A percentile compares a stretch with the other conserved stretches of the same genome.
These are phyloP conservation scores for Gila robusta DNA, from an alignment of 2,797 vertebrate genomes.

Conservation along the genomic window DNA sequence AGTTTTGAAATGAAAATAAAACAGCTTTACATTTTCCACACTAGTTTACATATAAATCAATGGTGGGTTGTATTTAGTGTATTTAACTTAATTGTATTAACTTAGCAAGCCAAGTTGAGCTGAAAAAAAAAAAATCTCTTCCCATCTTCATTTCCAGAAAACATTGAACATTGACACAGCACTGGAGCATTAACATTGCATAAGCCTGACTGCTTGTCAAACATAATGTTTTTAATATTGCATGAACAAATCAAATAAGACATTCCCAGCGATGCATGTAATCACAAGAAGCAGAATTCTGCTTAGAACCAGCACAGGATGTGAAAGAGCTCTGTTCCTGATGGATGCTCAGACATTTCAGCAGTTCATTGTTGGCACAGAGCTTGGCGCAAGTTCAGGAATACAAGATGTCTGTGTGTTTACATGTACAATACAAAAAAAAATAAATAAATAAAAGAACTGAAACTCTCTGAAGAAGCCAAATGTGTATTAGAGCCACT, in stretches of 20 bases:
- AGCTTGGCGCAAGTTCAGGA: constrained; percentile 28
- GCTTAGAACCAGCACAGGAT: constrained; percentile 11
- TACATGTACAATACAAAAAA: constrained; percentile 15
- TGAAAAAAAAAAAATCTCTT: neutral
- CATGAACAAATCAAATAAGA: constrained; percentile 50
- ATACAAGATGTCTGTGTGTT: constrained; percentile 33
- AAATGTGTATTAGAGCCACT: constrained; percentile 32
- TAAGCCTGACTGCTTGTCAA: constrained; percentile 44
- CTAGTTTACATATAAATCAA: neutral
- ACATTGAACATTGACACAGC: neutral
- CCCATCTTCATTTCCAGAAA: neutral
- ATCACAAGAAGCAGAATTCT: constrained; percentile 29
- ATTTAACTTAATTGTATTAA: neutral
- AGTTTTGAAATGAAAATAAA: neutral
- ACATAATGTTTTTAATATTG: constrained; percentile 48
- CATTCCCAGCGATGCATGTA: constrained; percentile 41
- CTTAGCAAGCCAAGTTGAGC: neutral
- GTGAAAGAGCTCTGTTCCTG: constrained; percentile 14
- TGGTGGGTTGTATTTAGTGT: neutral
- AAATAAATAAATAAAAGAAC: constrained; percentile 23
- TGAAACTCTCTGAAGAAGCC: constrained; percentile 6
- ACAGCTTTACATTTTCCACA: neutral
- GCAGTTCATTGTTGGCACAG: constrained; percentile 14
- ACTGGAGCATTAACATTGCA: neutral
- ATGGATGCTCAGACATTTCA: constrained; percentile 24